Conservation (phyloP, 2,888 invertebrate genomes). For the Trichogramma evanescens region DNA sequence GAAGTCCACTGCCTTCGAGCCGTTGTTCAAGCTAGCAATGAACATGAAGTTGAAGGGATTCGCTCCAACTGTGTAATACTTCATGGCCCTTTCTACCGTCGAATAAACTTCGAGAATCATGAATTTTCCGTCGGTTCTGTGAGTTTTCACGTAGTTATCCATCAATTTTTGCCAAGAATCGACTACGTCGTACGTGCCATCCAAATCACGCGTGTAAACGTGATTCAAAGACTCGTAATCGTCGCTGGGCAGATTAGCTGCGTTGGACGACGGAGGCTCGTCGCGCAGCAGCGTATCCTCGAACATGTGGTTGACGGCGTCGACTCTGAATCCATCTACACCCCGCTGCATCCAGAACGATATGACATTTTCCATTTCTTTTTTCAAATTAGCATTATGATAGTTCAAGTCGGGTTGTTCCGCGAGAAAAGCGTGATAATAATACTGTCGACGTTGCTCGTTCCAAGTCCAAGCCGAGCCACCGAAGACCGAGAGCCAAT, state of each 20-base stretch:
- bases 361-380: slow-evolving; percentile 50
- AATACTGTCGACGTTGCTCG: slow-evolving; percentile 52
- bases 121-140: slow-evolving; percentile 45
- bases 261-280: slow-evolving; percentile 31
- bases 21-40: slow-evolving; percentile 44
- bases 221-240: slow-evolving; percentile 40
- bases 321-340: slow-evolving; percentile 56
- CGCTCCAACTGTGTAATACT: slow-evolving; percentile 39
- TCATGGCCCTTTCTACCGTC: slow-evolving; percentile 48
- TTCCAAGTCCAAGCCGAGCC: slow-evolving; percentile 57
- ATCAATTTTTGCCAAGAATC: slow-evolving; percentile 53
- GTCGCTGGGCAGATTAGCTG: slow-evolving; percentile 19
- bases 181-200: slow-evolving; percentile 43
- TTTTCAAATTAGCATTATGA: slow-evolving; percentile 49
- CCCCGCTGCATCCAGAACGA: slow-evolving; percentile 53
- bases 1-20: slow-evolving; percentile 52
- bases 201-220: slow-evolving; percentile 39
- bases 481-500: slow-evolving; percentile 50
- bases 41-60: slow-evolving; percentile 62
- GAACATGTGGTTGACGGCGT: slow-evolving; percentile 43
- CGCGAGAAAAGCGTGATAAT: slow-evolving; percentile 55
- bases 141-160: slow-evolving; percentile 50
- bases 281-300: slow-evolving; percentile 32
- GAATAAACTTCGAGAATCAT: slow-evolving; percentile 61
- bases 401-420: slow-evolving; percentile 62